A percentile compares a stretch with the other conserved stretches of the same genome.
Evolutionary conservation across 2,888 invertebrate genomes (phyloP).

Genomic region (Neoitamus cyanurus): DNA sequence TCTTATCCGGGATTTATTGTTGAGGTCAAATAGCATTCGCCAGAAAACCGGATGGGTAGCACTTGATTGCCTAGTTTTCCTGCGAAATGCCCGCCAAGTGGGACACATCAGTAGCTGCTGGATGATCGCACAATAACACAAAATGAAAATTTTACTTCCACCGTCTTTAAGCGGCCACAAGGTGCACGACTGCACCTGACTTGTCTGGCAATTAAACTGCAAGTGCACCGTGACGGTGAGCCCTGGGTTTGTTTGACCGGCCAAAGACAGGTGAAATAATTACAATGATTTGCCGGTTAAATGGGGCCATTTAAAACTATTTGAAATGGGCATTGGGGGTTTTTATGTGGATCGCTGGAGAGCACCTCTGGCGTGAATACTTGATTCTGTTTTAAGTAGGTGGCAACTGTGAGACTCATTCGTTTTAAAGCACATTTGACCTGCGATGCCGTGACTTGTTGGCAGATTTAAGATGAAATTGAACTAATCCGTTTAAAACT

Average conservation of each 20-base stretch:
- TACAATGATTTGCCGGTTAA: not conserved
- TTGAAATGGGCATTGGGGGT: not conserved
- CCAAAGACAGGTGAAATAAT: conserved; percentile 1
- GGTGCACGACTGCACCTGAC: not conserved
- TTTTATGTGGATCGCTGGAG: not conserved
- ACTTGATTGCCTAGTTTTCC: not conserved
- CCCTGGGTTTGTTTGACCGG: not conserved
- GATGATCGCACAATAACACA: not conserved
- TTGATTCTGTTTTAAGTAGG: not conserved
- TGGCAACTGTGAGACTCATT: not conserved
- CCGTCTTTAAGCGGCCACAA: not conserved
- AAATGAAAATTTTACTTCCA: not conserved
- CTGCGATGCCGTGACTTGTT: not conserved
- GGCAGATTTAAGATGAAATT: not conserved
- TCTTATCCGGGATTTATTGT: not conserved
- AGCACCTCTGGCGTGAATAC: not conserved
- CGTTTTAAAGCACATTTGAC: not conserved
- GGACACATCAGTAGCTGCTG: not conserved
- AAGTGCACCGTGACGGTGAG: not conserved
- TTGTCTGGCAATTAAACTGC: not conserved
- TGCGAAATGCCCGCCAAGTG: not conserved
- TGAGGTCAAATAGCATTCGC: not conserved
- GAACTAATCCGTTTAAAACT: not conserved
- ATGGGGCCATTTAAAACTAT: not conserved
- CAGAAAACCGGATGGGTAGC: not conserved